A percentile compares a stretch with the other conserved stretches of the same genome.
Conservation (phyloP, 2,888 invertebrate genomes). For the Limnephilus rhombicus region DNA sequence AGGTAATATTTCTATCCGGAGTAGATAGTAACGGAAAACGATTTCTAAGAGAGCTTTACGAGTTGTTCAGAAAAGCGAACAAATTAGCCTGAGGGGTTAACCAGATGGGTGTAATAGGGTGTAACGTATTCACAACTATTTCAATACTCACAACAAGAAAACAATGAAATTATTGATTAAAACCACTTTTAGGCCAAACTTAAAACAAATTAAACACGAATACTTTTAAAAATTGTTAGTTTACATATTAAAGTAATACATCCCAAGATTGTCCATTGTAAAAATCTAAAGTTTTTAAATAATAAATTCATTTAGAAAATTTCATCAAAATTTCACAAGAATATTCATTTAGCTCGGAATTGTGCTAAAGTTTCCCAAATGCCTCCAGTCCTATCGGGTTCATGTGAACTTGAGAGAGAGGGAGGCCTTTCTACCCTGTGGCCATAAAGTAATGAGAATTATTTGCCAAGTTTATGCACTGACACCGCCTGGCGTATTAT, state of each 20-base stretch:
- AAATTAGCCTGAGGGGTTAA: too few relatives aligned
- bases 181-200: background rate
- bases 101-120: too few relatives aligned
- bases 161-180: background rate
- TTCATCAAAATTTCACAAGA: background rate
- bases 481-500: constrained; percentile 11
- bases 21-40: too few relatives aligned
- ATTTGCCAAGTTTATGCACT: constrained; percentile 44
- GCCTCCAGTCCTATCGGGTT: constrained; percentile 49
- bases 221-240: background rate
- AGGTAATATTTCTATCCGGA: too few relatives aligned
- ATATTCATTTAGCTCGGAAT: constrained; percentile 11
- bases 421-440: constrained; percentile 41
- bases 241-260: background rate
- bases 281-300: background rate
- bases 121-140: too few relatives aligned
- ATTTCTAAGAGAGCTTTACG: too few relatives aligned
- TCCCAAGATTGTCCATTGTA: background rate
- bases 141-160: too few relatives aligned
- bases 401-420: constrained; percentile 2
- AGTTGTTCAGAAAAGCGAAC: too few relatives aligned
- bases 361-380: constrained; percentile 59
- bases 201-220: background rate
- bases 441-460: constrained; percentile 63
- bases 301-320: background rate